Evolutionary conservation across 1,140 invertebrate genomes (phyloP), one percentile per base, ranked within the genome.

Genomic region (Cyphomyrmex costatus): DNA sequence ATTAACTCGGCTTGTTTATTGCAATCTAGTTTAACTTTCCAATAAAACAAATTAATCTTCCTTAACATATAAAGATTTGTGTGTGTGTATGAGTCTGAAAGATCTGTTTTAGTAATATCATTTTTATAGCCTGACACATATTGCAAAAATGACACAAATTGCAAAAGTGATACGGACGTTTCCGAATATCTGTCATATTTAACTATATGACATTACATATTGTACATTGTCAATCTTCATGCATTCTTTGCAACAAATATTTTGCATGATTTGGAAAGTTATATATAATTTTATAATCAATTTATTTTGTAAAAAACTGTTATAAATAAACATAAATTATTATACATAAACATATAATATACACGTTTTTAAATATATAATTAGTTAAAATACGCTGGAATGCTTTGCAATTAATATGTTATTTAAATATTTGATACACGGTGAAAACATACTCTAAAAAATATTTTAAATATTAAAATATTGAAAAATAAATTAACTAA

Each of bases 101-200:
- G 12, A 74, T 58, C 10, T 53, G 27, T 14, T 74, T 36, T 76
- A 58, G 14, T 58, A 58, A 56, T 58, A 42, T 76, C 14, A 24
- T 7, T 58, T 21, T 74, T 36, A 19, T 36, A 76, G 16, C 36
- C 16, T 53, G 60, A 63, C 63, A 66, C 12, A 21, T 66, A 66
- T 66, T 66, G n/a, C 33, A 66, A 66, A 4, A 66, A 12, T 66
- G 5, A 66, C n/a, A 66, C 42, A n/a, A 66, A 42, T 19, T 42
- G 27, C 27, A 73, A 73, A 53, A 53, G 16, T 56, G 12, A 73
- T 53, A 53, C 19, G 5, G 27, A 73, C 49, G 3, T 73, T 49
- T 70, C 14, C 46, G 19, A 73, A 73, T 73, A 73, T 33, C 27
- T 73, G 19, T 30, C 49, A 71, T 58, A 33, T 46, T 61, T 46